Evolutionary conservation across 2,113 vertebrate genomes (phyloP).

Genomic region (Osmerus eperlanus): DNA sequence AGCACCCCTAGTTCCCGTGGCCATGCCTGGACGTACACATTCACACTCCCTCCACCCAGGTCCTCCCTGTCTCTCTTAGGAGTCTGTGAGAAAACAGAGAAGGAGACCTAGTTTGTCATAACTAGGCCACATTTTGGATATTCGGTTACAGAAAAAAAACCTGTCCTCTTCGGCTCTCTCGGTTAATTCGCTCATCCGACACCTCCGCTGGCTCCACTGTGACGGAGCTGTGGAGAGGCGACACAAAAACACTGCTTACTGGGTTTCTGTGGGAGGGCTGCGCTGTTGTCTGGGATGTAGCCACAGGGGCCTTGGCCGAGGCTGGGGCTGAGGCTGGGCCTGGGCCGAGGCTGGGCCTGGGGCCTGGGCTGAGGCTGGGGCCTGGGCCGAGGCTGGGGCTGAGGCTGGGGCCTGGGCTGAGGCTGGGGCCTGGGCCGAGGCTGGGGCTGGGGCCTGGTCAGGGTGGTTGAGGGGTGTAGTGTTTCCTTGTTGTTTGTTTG

Average conservation of each 20-base stretch:
- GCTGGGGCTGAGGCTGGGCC: too few relatives aligned
- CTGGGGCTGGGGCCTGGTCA: too few relatives aligned
- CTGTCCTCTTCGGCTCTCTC: constrained; percentile 40
- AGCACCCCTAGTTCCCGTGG: too few relatives aligned
- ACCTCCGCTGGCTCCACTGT: constrained; percentile 3
- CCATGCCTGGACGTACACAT: too few relatives aligned
- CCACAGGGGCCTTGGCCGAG: too few relatives aligned
- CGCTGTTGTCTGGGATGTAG: constrained; percentile 4
- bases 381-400: too few relatives aligned
- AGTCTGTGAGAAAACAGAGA: constrained; percentile 1
- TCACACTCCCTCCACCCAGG: neutral
- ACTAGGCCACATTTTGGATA: constrained; percentile 37
- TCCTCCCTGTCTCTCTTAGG: too few relatives aligned
- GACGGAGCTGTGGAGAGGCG: constrained; percentile 31
- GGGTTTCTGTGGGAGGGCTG: constrained; percentile 36
- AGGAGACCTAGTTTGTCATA: constrained; percentile 25
- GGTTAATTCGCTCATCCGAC: constrained; percentile 36
- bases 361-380: too few relatives aligned
- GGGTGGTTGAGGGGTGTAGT: constrained; percentile 30
- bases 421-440: too few relatives aligned
- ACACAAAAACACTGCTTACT: constrained; percentile 46
- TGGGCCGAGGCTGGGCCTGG: too few relatives aligned
- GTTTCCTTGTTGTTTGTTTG: constrained; percentile 45
- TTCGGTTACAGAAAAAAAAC: constrained; percentile 51
- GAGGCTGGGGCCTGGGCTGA: too few relatives aligned